Conservation (phyloP, 1,140 invertebrate species). For the Globodera ellingtonae region DNA sequence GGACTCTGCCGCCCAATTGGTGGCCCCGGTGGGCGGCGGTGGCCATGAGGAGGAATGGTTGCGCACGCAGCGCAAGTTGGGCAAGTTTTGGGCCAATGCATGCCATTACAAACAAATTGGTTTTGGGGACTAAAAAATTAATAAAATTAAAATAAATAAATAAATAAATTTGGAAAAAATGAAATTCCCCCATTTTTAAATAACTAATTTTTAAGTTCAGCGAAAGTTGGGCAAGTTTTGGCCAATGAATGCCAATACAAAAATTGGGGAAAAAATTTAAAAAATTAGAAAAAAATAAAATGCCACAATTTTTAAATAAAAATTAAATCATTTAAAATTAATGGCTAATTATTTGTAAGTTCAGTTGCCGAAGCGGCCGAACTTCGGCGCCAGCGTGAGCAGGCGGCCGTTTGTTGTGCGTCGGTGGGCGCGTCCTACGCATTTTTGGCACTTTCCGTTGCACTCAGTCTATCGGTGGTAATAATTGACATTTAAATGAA, state of each 20-base stretch:
- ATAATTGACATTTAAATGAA: too few species aligned
- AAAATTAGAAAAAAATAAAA: too few species aligned
- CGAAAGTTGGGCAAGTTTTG: too few species aligned
- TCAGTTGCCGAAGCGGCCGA: conserved; percentile 13
- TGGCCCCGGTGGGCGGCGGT: background rate
- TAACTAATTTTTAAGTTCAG: too few species aligned
- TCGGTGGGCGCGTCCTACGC: conserved; percentile 12
- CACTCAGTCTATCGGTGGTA: conserved; percentile 23
- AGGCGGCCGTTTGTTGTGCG: conserved; percentile 6
- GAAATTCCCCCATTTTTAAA: too few species aligned
- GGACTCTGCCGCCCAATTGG: conserved; percentile 11
- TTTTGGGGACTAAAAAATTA: too few species aligned
- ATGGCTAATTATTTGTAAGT: background rate
- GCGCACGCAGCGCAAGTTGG: conserved; percentile 2
- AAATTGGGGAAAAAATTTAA: too few species aligned
- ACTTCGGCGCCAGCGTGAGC: conserved; percentile 12
- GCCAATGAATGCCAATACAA: too few species aligned
- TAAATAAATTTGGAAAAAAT: too few species aligned
- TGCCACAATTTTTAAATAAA: too few species aligned
- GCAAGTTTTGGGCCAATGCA: background rate
- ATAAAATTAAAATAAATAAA: too few species aligned
- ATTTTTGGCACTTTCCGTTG: conserved; percentile 24
- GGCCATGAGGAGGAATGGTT: background rate
- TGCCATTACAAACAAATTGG: background rate
- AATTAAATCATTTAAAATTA: too few species aligned